Base-by-base conservation (phyloP, 2,113 vertebrate species). In the Gavialis gangeticus region DNA sequence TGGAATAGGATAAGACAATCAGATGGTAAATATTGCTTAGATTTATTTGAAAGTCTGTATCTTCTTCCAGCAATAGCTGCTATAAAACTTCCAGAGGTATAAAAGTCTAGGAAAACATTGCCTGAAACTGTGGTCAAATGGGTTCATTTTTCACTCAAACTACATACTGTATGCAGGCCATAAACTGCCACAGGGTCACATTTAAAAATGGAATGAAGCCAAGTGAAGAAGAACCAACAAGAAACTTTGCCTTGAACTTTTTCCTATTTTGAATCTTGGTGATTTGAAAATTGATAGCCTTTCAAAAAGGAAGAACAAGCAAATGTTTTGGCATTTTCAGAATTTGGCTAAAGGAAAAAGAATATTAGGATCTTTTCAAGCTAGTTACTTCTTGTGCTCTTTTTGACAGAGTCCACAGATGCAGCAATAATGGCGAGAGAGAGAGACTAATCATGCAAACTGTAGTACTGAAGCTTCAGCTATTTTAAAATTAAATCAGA, bases 101-200 rank as follows among this genome's bases (percentile, higher is more conserved):
- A 97, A 98, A 97, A 97, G 87, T 97, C 96, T 96, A 95, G 93
- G 94, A 96, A 97, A 98, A 95, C 93, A 96, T 96, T 97, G 95
- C 92, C 95, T 96, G 96, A 95, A 97, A 97, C 89, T 93, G 90
- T 97, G 92, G 83, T 95, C 92, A 97, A 97, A 97, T 97, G 81
- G 94, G 77, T 94, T 84, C 85, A 94, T 98, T 98, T 97, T 97
- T 98, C 95, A 97, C 87, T 98, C 94, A 92, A 97, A 96, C 67
- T 83, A 55, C 87, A 75, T 87, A 73, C 73, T 8, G 1, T 90
- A 78, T 59, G 55, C 79, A 62, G 76, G 82, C 78, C 57, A 92
- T 98, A 98, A 98, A 98, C 95, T 91, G 82, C 88, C 88, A 91
- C 81, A 89, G 91, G 96, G 95, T 97, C 97, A 97, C 95, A 97